Percentiles rank a stretch among this genome's conserved stretches.
phyloP scores from a whole-genome alignment of 1,140 invertebrate species.

The Hirudo medicinalis region DNA sequence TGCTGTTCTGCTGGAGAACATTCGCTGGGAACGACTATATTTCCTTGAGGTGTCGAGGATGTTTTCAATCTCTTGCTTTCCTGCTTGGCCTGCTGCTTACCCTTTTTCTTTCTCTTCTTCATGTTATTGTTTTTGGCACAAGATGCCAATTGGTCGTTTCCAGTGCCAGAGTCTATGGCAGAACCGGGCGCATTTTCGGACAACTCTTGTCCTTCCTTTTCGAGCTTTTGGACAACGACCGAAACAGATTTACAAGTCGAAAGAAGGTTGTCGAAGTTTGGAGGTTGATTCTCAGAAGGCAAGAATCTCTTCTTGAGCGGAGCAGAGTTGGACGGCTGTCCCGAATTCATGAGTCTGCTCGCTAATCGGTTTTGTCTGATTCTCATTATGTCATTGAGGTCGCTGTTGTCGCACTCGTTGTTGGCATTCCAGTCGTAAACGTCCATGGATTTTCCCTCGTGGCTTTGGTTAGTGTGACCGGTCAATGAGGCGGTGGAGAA shows the following conservation, averaged over 20 bases:
- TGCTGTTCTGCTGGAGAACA: no score
- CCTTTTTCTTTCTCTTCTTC: slow-evolving; percentile 10
- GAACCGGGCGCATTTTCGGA: no score
- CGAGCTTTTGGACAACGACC: slow-evolving; percentile 5
- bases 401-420: background rate
- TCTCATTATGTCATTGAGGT: background rate
- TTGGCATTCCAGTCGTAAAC: slow-evolving; percentile 10
- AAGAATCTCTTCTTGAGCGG: background rate
- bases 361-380: background rate
- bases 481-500: no score
- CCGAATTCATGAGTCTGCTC: background rate
- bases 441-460: background rate
- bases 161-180: no score
- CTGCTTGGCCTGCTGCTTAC: background rate
- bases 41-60: background rate
- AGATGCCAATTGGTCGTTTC: no score
- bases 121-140: background rate
- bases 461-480: background rate
- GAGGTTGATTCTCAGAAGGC: background rate
- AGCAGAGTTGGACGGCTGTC: background rate
- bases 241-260: slow-evolving; percentile 6
- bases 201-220: background rate
- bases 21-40: background rate
- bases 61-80: slow-evolving; percentile 7
- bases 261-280: background rate